Conservation (phyloP, 1,140 invertebrate species). For the Procambarus virginalis region DNA sequence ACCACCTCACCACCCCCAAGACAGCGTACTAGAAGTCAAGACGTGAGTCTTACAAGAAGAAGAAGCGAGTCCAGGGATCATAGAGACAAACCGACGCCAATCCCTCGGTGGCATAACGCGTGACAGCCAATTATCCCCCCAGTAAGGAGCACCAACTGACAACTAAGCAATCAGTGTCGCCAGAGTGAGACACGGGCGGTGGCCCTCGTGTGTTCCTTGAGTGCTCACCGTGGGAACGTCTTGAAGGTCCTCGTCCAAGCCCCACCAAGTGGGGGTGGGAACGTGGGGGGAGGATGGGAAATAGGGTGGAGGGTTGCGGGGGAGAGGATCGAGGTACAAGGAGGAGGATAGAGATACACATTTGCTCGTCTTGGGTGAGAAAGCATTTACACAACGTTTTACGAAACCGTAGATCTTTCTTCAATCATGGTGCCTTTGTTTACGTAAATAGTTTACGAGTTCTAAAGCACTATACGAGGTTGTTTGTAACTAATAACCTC, state of each 20-base stretch:
- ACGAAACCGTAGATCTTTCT: too few species aligned
- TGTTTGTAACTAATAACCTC: too few species aligned
- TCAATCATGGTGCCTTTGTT: too few species aligned
- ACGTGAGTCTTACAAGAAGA: too few species aligned
- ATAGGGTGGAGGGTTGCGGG: too few species aligned
- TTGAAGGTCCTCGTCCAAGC: constrained; percentile 28
- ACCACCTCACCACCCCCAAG: background rate
- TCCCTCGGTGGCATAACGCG: background rate
- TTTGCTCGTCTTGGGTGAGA: too few species aligned
- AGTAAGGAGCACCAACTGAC: constrained; percentile 22
- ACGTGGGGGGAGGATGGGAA: background rate
- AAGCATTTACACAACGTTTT: too few species aligned
- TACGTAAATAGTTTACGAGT: too few species aligned
- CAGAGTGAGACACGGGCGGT: constrained; percentile 16
- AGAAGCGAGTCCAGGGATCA: too few species aligned
- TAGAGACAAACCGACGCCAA: background rate
- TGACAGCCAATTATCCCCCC: background rate
- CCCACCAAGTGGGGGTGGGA: background rate
- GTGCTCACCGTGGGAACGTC: constrained; percentile 35
- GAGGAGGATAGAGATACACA: background rate
- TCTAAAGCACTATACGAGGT: too few species aligned
- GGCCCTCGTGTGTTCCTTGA: constrained; percentile 21
- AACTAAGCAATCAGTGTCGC: constrained; percentile 38
- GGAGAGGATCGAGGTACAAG: background rate
- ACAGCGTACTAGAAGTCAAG: background rate